Conservation (phyloP, 2,113 vertebrate species). For the Ornithorhynchus anatinus region DNA sequence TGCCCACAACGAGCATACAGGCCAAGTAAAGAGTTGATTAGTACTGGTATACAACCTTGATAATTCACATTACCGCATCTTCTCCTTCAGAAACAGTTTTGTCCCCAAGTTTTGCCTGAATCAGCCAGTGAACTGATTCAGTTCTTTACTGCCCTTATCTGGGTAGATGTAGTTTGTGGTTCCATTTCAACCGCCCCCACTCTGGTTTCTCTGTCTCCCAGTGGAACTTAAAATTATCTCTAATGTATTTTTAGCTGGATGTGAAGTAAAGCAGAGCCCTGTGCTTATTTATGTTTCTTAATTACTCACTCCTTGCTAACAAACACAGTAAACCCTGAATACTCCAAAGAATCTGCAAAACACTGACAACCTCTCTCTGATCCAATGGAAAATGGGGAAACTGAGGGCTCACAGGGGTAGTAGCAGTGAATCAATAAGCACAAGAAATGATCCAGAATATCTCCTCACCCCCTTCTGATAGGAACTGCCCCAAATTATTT, state of each 20-base stretch:
- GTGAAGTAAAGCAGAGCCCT: slow-evolving; percentile 25
- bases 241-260: background rate
- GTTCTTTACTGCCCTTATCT: background rate
- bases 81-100: too few species aligned
- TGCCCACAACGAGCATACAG: too few species aligned
- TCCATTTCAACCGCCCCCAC: background rate
- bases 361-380: background rate
- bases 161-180: background rate
- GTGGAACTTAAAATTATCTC: slow-evolving; percentile 1
- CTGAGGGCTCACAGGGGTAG: background rate
- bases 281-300: slow-evolving; percentile 36
- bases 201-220: background rate
- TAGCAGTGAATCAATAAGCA: background rate
- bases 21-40: too few species aligned
- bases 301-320: slow-evolving; percentile 14
- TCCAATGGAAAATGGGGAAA: background rate
- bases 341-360: background rate
- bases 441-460: background rate
- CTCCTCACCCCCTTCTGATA: background rate
- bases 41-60: too few species aligned
- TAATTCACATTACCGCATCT: too few species aligned
- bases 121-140: too few species aligned
- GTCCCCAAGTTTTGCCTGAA: too few species aligned
- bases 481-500: too few species aligned
- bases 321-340: slow-evolving; percentile 23